phyloP scores from a whole-genome alignment of 2,797 vertebrate species.

The Leuciscus waleckii region DNA sequence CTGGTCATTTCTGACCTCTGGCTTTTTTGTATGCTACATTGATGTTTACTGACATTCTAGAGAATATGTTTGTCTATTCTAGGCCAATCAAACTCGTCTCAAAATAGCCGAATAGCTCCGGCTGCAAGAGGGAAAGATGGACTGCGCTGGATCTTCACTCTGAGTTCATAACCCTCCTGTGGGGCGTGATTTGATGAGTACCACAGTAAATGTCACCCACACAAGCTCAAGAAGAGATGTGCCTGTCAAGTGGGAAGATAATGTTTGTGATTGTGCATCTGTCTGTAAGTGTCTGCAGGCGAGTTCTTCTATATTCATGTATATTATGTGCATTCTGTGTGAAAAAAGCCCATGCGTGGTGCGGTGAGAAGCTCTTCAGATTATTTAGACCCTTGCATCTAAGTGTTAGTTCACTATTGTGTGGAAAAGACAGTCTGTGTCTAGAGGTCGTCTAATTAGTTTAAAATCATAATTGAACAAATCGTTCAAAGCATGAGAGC shows the following conservation, averaged over 20 bases:
- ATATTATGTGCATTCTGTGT: constrained; percentile 6
- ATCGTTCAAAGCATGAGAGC: background rate
- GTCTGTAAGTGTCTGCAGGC: constrained; percentile 16
- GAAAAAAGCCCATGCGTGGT: background rate
- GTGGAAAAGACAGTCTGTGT: background rate
- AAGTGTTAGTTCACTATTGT: background rate
- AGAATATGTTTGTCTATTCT: constrained; percentile 31
- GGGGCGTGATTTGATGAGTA: constrained; percentile 12
- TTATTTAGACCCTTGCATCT: constrained; percentile 6
- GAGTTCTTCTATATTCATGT: background rate
- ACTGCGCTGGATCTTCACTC: constrained; percentile 2
- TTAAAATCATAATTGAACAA: background rate
- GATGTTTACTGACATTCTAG: constrained; percentile 30
- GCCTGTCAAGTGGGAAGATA: constrained; percentile 12
- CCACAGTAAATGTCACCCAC: constrained; percentile 11
- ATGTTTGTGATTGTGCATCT: constrained; percentile 26
- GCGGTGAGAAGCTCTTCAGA: background rate
- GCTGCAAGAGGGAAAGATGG: background rate
- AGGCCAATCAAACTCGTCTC: constrained; percentile 13
- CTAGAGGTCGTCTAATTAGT: background rate
- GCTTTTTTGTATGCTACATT: background rate
- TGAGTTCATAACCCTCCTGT: constrained; percentile 29
- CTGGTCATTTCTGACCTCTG: background rate
- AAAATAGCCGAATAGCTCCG: background rate
- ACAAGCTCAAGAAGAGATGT: constrained; percentile 3